phyloP scores from a whole-genome alignment of 2,888 invertebrate genomes.

The Exocentrus adspersus region DNA sequence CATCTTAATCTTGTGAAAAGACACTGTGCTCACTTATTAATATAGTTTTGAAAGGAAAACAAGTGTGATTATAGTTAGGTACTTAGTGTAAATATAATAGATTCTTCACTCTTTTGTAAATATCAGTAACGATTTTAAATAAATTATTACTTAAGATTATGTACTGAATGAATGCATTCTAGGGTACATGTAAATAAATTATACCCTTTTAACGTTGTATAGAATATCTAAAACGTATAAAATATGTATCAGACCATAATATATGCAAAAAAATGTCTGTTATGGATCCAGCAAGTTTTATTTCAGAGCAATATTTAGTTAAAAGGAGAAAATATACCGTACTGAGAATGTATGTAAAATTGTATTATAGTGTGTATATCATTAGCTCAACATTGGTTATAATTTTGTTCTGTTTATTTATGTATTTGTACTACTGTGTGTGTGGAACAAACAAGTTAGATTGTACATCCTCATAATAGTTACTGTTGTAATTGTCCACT shows the following conservation, averaged over 20 bases:
- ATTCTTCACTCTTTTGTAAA: constrained; percentile 59
- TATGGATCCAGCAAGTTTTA: neutral
- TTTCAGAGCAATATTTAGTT: constrained; percentile 38
- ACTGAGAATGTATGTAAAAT: constrained; percentile 57
- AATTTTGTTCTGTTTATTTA: constrained; percentile 62
- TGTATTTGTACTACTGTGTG: constrained; percentile 61
- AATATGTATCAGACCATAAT: constrained; percentile 33
- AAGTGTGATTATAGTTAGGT: constrained; percentile 61
- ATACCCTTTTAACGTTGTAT: constrained; percentile 36
- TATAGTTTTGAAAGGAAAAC: constrained; percentile 52
- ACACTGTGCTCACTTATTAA: constrained; percentile 54
- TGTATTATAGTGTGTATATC: constrained; percentile 63
- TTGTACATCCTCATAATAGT: constrained; percentile 63
- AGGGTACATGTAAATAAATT: constrained; percentile 50
- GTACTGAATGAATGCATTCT: constrained; percentile 55
- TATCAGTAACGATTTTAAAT: constrained; percentile 55
- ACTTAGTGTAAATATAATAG: constrained; percentile 58
- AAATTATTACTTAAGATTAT: constrained; percentile 55
- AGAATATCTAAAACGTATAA: constrained; percentile 41
- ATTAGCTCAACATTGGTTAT: constrained; percentile 61
- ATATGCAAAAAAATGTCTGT: constrained; percentile 9
- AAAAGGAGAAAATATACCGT: constrained; percentile 44
- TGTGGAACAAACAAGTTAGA: constrained; percentile 61
- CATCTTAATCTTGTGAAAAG: constrained; percentile 47
- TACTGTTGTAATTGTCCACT: constrained; percentile 66